phyloP scores from a whole-genome alignment of 2,888 invertebrate genomes.

The Perizoma affinitatum region DNA sequence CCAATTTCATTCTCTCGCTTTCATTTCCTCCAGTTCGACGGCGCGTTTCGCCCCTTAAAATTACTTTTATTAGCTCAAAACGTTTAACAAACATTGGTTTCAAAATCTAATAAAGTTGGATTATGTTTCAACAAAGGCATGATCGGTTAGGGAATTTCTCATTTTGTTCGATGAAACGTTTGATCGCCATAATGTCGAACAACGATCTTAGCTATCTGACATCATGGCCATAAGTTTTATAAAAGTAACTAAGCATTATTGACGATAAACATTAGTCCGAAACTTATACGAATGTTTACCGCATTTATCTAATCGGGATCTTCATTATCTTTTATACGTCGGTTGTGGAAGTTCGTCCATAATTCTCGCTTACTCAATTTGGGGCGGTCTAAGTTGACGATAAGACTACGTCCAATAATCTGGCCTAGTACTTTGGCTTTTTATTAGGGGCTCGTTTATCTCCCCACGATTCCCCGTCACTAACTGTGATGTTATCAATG shows the following conservation, averaged over 20 bases:
- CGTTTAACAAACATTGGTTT: slow-evolving; percentile 81
- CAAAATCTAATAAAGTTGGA: slow-evolving; percentile 71
- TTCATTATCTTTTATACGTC: slow-evolving; percentile 77
- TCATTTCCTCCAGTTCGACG: slow-evolving; percentile 77
- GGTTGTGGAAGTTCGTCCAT: slow-evolving; percentile 73
- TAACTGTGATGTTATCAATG: slow-evolving; percentile 64
- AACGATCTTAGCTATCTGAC: slow-evolving; percentile 34
- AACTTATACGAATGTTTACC: slow-evolving; percentile 59
- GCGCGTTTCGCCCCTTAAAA: slow-evolving; percentile 70
- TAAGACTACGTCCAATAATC: slow-evolving; percentile 76
- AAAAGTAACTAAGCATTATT: slow-evolving; percentile 37
- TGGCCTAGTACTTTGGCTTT: slow-evolving; percentile 66
- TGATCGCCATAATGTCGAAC: slow-evolving; percentile 30
- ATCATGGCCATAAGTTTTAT: slow-evolving; percentile 37
- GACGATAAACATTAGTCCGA: slow-evolving; percentile 38
- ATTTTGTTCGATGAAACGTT: slow-evolving; percentile 23
- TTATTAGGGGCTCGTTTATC: slow-evolving; percentile 76
- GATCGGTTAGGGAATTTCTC: slow-evolving; percentile 38
- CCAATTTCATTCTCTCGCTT: slow-evolving; percentile 83
- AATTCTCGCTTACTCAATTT: slow-evolving; percentile 78
- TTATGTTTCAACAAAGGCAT: slow-evolving; percentile 62
- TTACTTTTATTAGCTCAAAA: slow-evolving; percentile 82
- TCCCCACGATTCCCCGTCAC: slow-evolving; percentile 65
- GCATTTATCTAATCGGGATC: slow-evolving; percentile 73
- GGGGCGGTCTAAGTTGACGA: slow-evolving; percentile 71